Evolutionary conservation across 2,797 vertebrate genomes (phyloP).

Genomic region (Sus cebifrons): DNA sequence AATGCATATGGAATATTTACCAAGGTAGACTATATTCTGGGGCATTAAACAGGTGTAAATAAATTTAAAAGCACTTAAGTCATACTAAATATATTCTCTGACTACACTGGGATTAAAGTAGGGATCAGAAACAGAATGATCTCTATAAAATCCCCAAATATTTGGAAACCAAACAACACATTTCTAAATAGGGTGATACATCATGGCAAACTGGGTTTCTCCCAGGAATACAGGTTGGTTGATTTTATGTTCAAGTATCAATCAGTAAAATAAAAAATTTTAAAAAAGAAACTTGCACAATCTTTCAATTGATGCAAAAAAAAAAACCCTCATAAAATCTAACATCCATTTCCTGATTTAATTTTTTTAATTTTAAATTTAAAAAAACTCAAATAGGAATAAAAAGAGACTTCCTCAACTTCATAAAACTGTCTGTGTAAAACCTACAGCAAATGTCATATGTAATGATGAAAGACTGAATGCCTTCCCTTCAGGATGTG

Average conservation of each 20-base stretch:
- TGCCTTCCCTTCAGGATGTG: not conserved
- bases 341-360: not conserved
- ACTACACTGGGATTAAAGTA: not conserved
- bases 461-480: too few species aligned
- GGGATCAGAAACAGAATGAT: not conserved
- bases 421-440: not conserved
- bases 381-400: not conserved
- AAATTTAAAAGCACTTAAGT: not conserved
- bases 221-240: not conserved
- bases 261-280: not conserved
- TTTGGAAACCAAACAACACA: conserved; percentile 13
- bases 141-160: not conserved
- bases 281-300: too few species aligned
- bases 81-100: not conserved
- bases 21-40: not conserved
- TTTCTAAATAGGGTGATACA: not conserved
- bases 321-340: not conserved
- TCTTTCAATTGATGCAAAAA: too few species aligned
- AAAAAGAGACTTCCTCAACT: not conserved
- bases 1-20: not conserved
- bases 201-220: not conserved
- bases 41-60: conserved; percentile 38
- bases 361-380: too few species aligned
- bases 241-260: not conserved
- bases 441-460: not conserved